Evolutionary conservation across 2,113 vertebrate species (phyloP).

Genomic region (Neofelis nebulosa): DNA sequence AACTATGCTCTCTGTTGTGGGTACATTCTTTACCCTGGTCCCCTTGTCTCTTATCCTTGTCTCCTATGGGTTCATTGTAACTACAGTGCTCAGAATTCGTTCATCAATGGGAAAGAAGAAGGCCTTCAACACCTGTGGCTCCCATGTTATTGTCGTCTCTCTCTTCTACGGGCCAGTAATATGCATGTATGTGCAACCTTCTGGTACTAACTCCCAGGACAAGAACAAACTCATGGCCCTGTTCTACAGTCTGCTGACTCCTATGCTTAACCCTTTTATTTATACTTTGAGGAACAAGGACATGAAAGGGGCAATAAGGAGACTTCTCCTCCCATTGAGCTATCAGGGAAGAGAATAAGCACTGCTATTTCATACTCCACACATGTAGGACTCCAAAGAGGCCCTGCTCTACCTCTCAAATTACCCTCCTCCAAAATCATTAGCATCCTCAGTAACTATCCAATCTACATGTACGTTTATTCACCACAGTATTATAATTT

Average conservation of each 20-base stretch:
- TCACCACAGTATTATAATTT: not conserved
- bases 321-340: not conserved
- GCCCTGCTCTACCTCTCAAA: not conserved
- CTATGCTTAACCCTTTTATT: conserved; percentile 71
- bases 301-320: conserved; percentile 54
- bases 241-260: conserved; percentile 66
- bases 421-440: not conserved
- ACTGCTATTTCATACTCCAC: not conserved
- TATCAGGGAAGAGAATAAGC: not conserved
- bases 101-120: conserved; percentile 54
- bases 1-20: conserved; percentile 46
- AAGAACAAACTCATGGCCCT: conserved; percentile 60
- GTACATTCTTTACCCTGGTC: not conserved
- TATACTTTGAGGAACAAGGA: conserved; percentile 70
- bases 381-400: not conserved
- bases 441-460: not conserved
- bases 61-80: conserved; percentile 65
- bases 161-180: conserved; percentile 68
- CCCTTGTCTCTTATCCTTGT: conserved; percentile 60
- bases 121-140: conserved; percentile 61
- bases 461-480: not conserved
- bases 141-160: conserved; percentile 62
- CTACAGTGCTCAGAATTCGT: conserved; percentile 18
- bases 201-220: not conserved
- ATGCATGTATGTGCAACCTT: conserved; percentile 58